Conservation (phyloP, 2,888 invertebrate genomes). For the Melanostoma scalare region DNA sequence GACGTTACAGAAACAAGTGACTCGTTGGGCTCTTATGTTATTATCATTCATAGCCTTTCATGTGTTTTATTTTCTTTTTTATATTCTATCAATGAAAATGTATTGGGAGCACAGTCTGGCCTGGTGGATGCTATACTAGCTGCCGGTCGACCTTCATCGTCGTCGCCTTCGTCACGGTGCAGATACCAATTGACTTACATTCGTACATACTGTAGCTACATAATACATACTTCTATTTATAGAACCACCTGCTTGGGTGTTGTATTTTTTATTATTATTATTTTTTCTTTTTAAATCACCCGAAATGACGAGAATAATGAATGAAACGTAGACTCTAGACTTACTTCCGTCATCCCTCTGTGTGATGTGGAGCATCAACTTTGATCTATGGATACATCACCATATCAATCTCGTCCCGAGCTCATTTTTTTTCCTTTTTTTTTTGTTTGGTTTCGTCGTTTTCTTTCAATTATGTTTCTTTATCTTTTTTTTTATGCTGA, state of each 20-base stretch:
- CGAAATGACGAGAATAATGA: conserved; percentile 60
- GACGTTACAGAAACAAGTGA: no score
- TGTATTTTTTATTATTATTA: conserved; percentile 11
- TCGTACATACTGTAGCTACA: neutral
- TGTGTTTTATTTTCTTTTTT: conserved; percentile 32
- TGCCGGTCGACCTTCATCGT: conserved; percentile 11
- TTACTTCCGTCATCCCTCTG: conserved; percentile 43
- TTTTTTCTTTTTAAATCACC: conserved; percentile 50
- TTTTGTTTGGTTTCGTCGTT: conserved; percentile 23
- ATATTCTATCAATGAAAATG: conserved; percentile 56
- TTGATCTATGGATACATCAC: conserved; percentile 33
- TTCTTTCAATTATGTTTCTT: conserved; percentile 54
- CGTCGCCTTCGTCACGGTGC: neutral
- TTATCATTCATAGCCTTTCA: conserved; percentile 43
- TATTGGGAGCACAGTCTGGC: conserved; percentile 31
- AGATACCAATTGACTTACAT: conserved; percentile 25
- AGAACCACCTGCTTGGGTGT: conserved; percentile 46
- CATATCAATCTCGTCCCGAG: conserved; percentile 53
- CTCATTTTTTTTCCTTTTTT: conserved; percentile 12
- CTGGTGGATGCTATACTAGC: conserved; percentile 9
- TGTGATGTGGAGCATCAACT: conserved; percentile 7
- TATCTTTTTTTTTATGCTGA: conserved; percentile 32
- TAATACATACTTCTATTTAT: conserved; percentile 33
- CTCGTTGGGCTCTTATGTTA: no score
- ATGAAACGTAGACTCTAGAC: conserved; percentile 54